A percentile compares a stretch with the other conserved stretches of the same genome.
These are phyloP conservation scores for Crenichthys baileyi DNA, from an alignment of 2,797 vertebrate genomes.

Conservation along the genomic window DNA sequence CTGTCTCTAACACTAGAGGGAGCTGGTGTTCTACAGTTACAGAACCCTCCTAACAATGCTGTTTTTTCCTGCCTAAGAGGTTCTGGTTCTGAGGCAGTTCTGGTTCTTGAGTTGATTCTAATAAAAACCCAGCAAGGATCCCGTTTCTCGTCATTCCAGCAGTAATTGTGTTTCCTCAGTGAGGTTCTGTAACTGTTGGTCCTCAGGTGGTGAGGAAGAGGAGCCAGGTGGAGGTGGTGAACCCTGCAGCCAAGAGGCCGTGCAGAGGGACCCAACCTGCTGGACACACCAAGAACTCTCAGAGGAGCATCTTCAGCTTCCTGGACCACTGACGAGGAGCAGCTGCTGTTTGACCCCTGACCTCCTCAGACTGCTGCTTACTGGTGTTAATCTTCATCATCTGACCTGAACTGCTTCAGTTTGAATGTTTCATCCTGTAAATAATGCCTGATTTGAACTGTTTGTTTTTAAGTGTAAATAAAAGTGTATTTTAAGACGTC, in stretches of 20 bases:
- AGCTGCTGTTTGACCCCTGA: not conserved
- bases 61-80: not conserved
- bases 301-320: conserved; percentile 82
- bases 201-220: conserved; percentile 78
- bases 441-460: conserved; percentile 60
- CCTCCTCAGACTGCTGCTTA: not conserved
- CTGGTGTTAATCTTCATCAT: not conserved
- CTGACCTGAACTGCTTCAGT: not conserved
- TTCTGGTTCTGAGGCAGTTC: not conserved
- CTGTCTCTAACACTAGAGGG: not conserved
- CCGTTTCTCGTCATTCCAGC: not conserved
- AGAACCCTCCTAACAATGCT: not conserved
- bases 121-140: not conserved
- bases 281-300: conserved; percentile 42
- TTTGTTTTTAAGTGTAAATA: conserved; percentile 80
- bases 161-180: not conserved
- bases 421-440: conserved; percentile 76
- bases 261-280: conserved; percentile 60
- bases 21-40: not conserved
- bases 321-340: conserved; percentile 73
- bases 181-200: conserved; percentile 4
- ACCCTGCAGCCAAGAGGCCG: conserved; percentile 75
- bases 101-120: not conserved
- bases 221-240: conserved; percentile 23
- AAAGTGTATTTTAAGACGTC: conserved; percentile 78